Conservation (phyloP, 2,113 vertebrate species). For the Desmodus rotundus region DNA sequence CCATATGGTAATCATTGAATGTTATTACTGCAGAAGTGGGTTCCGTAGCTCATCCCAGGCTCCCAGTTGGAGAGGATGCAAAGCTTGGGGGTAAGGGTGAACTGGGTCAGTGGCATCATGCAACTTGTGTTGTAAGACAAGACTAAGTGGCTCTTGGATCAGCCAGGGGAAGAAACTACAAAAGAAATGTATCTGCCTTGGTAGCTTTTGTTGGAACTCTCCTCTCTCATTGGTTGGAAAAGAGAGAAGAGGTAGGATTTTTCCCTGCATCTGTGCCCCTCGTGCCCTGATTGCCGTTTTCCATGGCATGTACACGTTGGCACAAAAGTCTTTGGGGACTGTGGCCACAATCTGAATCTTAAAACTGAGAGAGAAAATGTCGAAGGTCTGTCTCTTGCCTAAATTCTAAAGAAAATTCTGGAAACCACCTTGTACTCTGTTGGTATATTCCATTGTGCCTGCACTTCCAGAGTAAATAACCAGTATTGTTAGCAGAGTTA, state of each 20-base stretch:
- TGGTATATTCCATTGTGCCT: neutral
- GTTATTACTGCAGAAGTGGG: neutral
- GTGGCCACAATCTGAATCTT: neutral
- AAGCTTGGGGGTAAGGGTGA: neutral
- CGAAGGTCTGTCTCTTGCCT: neutral
- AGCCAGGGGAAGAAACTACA: neutral
- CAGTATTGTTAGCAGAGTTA: neutral
- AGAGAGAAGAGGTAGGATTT: neutral
- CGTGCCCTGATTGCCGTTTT: neutral
- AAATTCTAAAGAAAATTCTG: slow-evolving; percentile 25
- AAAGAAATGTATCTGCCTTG: neutral
- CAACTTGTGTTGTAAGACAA: slow-evolving; percentile 15
- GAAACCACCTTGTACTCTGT: neutral
- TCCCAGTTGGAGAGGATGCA: neutral
- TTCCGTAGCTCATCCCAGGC: neutral
- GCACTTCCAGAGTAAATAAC: neutral
- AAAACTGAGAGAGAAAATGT: slow-evolving; percentile 5
- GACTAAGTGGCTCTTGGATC: neutral
- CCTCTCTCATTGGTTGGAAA: neutral
- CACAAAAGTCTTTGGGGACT: neutral
- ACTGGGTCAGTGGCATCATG: neutral
- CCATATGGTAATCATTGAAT: neutral
- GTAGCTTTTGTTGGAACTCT: neutral
- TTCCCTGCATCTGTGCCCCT: neutral
- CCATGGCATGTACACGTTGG: neutral